A percentile compares a stretch with the other conserved stretches of the same genome.
Conservation (phyloP, 2,797 vertebrate genomes). For the Neosilurus mollespiculum region DNA sequence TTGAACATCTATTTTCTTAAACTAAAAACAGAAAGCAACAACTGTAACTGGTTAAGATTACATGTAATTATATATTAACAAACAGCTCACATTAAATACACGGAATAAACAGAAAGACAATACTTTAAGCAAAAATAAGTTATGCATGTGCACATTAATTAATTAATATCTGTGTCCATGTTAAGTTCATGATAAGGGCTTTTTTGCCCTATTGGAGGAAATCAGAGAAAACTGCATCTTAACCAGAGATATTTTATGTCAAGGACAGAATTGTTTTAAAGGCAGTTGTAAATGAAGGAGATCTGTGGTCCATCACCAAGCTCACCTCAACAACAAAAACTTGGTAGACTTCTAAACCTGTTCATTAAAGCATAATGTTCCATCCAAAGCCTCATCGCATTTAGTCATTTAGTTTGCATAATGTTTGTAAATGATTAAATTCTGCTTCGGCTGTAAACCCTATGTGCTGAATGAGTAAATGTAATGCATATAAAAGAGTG, state of each 20-base stretch:
- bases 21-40: background rate
- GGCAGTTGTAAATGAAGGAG: background rate
- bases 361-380: constrained; percentile 1
- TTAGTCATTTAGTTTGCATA: background rate
- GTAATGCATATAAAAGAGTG: background rate
- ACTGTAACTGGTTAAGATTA: background rate
- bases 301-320: background rate
- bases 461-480: background rate
- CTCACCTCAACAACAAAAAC: background rate
- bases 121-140: no score
- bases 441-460: background rate
- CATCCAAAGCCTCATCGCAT: background rate
- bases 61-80: background rate
- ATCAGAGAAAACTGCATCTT: background rate
- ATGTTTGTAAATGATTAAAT: background rate
- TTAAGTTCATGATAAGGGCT: background rate
- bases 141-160: background rate
- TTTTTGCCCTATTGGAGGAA: background rate
- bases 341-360: background rate
- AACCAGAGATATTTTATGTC: background rate
- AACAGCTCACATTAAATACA: background rate
- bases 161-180: background rate
- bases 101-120: no score
- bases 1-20: background rate
- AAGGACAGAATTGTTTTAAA: background rate